Percentiles rank a stretch among this genome's conserved stretches.
phyloP scores from a whole-genome alignment of 2,113 vertebrate species.

The Leiothrix lutea region DNA sequence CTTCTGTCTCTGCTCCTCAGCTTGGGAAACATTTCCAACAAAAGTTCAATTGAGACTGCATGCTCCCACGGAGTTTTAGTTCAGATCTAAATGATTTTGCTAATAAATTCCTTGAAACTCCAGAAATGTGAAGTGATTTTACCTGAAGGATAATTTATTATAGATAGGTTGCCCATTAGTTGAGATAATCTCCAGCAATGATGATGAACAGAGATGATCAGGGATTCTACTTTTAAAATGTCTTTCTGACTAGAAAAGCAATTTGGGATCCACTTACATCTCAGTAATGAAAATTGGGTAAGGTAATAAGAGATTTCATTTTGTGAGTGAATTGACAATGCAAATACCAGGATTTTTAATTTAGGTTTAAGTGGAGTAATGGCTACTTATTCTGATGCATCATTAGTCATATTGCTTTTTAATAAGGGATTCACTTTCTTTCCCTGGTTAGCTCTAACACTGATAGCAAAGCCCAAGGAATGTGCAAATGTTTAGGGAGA shows the following conservation, averaged over 20 bases:
- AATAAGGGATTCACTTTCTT: conserved; percentile 37
- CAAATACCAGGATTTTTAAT: conserved; percentile 62
- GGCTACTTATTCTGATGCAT: conserved; percentile 52
- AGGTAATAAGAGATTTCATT: conserved; percentile 52
- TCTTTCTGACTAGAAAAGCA: not conserved
- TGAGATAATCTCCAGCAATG: conserved; percentile 32
- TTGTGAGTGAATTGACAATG: conserved; percentile 13
- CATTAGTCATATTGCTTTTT: conserved; percentile 62
- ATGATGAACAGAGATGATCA: conserved; percentile 18
- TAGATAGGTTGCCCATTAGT: not conserved
- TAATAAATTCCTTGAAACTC: conserved; percentile 2
- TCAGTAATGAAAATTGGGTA: conserved; percentile 23
- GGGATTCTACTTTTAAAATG: not conserved
- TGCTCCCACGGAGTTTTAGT: not conserved
- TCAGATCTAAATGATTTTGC: not conserved
- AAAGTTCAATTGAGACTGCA: not conserved
- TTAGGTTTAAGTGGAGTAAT: conserved; percentile 56
- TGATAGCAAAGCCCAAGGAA: conserved; percentile 21
- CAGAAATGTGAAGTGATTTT: conserved; percentile 1
- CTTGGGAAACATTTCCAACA: not conserved
- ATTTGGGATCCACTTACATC: not conserved
- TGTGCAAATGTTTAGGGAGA: not conserved
- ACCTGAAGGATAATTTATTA: conserved; percentile 31
- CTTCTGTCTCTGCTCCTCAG: not conserved
- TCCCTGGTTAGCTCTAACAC: not conserved